Evolutionary conservation across 2,888 invertebrate genomes (phyloP).

Genomic region (Miltochrista miniata): DNA sequence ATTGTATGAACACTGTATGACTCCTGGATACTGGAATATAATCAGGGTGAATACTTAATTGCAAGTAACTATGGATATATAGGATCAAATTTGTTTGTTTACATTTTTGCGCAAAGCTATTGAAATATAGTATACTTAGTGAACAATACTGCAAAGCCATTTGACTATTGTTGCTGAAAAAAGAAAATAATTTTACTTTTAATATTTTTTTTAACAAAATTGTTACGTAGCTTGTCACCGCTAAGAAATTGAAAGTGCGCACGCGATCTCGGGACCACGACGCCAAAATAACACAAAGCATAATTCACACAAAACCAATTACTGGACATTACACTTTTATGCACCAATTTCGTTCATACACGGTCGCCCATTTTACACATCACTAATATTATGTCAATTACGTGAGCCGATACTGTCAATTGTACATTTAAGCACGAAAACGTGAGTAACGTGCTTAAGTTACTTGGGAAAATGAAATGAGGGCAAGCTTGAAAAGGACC

Average conservation of each 20-base stretch:
- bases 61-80: too few species aligned
- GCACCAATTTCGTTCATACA: slow-evolving; percentile 20
- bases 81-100: too few species aligned
- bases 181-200: too few species aligned
- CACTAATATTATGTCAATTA: slow-evolving; percentile 38
- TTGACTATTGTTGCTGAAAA: too few species aligned
- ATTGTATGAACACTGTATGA: too few species aligned
- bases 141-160: too few species aligned
- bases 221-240: too few species aligned
- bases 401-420: slow-evolving; percentile 27
- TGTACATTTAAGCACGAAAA: slow-evolving; percentile 37
- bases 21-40: too few species aligned
- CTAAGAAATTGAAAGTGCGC: neutral
- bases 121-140: too few species aligned
- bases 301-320: slow-evolving; percentile 7
- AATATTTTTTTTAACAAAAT: too few species aligned
- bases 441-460: slow-evolving; percentile 32
- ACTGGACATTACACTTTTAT: slow-evolving; percentile 16
- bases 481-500: slow-evolving; percentile 22
- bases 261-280: slow-evolving; percentile 3
- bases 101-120: too few species aligned
- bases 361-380: slow-evolving; percentile 19
- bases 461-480: slow-evolving; percentile 22
- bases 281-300: slow-evolving; percentile 5
- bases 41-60: too few species aligned